A percentile compares a stretch with the other conserved stretches of the same genome.
Evolutionary conservation across 2,888 invertebrate genomes (phyloP).

Genomic region (Carabus problematicus): DNA sequence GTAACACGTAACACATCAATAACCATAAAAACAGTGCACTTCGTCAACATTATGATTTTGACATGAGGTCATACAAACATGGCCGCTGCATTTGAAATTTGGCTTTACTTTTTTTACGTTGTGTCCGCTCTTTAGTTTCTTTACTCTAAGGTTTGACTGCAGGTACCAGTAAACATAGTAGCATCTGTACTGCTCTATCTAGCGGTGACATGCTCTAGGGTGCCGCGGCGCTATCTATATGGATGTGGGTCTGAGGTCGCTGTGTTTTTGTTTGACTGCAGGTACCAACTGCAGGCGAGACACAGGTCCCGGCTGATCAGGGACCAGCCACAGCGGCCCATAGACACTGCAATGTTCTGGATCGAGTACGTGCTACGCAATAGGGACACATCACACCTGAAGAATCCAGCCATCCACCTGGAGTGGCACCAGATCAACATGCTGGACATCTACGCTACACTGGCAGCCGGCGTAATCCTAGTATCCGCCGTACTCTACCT

Average conservation of each 20-base stretch:
- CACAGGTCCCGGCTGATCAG: neutral
- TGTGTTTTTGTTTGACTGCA: neutral
- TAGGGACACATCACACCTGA: conserved; percentile 8
- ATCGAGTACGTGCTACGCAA: conserved; percentile 21
- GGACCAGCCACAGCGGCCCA: conserved; percentile 24
- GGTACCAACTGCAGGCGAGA: neutral
- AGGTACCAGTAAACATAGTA: neutral
- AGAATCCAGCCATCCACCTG: conserved; percentile 9
- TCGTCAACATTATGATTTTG: too few species aligned
- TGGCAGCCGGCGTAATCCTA: neutral
- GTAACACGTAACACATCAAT: too few species aligned
- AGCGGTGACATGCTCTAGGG: too few species aligned
- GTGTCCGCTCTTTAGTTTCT: too few species aligned
- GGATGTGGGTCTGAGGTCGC: too few species aligned
- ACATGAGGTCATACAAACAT: too few species aligned
- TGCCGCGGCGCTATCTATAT: too few species aligned
- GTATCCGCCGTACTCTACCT: neutral
- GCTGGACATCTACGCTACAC: neutral
- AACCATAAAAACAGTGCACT: too few species aligned
- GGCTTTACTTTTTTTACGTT: too few species aligned
- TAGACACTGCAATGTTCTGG: conserved; percentile 28
- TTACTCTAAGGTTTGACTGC: too few species aligned
- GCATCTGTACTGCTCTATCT: too few species aligned
- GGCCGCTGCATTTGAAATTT: too few species aligned
- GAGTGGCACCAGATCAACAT: conserved; percentile 9